Evolutionary conservation across 2,797 vertebrate species (phyloP).

Genomic region (Adrianichthys oophorus): DNA sequence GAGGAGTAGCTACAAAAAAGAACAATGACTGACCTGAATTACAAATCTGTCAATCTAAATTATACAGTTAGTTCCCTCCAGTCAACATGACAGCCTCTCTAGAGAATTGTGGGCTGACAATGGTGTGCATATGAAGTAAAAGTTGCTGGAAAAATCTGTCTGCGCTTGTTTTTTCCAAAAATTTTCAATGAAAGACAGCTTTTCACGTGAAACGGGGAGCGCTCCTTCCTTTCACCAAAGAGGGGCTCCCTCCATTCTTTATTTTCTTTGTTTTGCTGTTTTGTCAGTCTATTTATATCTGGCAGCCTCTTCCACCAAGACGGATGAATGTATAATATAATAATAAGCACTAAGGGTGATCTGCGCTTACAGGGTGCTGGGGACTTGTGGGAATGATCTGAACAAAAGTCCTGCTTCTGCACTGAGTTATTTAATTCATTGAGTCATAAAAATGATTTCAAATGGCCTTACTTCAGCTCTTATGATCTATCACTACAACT

Average conservation of each 20-base stretch:
- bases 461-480: too few species aligned
- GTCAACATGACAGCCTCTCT: conserved; percentile 13
- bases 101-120: conserved; percentile 1
- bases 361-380: conserved; percentile 42
- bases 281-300: conserved; percentile 62
- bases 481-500: too few species aligned
- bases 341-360: conserved; percentile 62
- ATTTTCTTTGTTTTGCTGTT: conserved; percentile 50
- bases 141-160: not conserved
- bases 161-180: not conserved
- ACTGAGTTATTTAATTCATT: too few species aligned
- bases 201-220: conserved; percentile 13
- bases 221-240: conserved; percentile 26
- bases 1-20: conserved; percentile 6
- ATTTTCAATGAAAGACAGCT: conserved; percentile 20
- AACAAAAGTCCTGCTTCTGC: conserved; percentile 12
- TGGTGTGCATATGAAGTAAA: not conserved
- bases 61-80: conserved; percentile 7
- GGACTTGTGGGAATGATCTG: conserved; percentile 46
- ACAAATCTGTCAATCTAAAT: conserved; percentile 1
- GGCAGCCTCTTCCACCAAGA: conserved; percentile 39
- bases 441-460: too few species aligned
- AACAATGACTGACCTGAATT: conserved; percentile 8
- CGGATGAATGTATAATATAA: conserved; percentile 69
- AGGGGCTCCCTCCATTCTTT: conserved; percentile 25